Percentiles rank a stretch among this genome's conserved stretches.
Conservation (phyloP, 1,140 invertebrate species). For the Zaprionus gabonicus region DNA sequence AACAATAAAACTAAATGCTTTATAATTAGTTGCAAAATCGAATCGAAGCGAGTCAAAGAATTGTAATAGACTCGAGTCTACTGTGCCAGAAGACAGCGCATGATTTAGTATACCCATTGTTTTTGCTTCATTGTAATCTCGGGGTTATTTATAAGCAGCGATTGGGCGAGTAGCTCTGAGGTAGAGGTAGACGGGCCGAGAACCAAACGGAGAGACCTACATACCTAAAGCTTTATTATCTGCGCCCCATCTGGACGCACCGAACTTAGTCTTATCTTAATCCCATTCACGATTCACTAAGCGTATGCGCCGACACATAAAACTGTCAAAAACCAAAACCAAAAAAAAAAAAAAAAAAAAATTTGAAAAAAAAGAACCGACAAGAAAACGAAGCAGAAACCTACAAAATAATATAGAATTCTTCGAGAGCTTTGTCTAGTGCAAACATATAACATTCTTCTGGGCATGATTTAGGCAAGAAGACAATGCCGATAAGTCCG, state of each 20-base stretch:
- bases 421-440: slow-evolving; percentile 40
- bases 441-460: slow-evolving; percentile 16
- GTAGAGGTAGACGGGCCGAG: slow-evolving; percentile 9
- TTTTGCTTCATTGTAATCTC: slow-evolving; percentile 9
- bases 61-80: slow-evolving; percentile 15
- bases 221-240: slow-evolving; percentile 74
- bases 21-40: slow-evolving; percentile 77
- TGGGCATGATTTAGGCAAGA: slow-evolving; percentile 58
- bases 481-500: slow-evolving; percentile 71
- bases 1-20: slow-evolving; percentile 84
- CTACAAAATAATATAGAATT: slow-evolving; percentile 31
- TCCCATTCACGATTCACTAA: slow-evolving; percentile 81
- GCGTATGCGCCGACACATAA: slow-evolving; percentile 75
- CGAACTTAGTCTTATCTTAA: slow-evolving; percentile 78
- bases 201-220: slow-evolving; percentile 24
- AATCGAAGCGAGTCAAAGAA: slow-evolving; percentile 22
- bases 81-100: slow-evolving; percentile 20
- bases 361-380: slow-evolving; percentile 1
- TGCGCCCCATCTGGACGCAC: slow-evolving; percentile 31
- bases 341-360: slow-evolving; percentile 34
- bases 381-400: slow-evolving; percentile 6
- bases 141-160: slow-evolving; percentile 42
- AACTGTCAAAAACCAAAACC: slow-evolving; percentile 72
- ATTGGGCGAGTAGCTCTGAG: slow-evolving; percentile 3
- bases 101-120: slow-evolving; percentile 61